Evolutionary conservation across 2,888 invertebrate genomes (phyloP).

Genomic region (Atethmia centrago): DNA sequence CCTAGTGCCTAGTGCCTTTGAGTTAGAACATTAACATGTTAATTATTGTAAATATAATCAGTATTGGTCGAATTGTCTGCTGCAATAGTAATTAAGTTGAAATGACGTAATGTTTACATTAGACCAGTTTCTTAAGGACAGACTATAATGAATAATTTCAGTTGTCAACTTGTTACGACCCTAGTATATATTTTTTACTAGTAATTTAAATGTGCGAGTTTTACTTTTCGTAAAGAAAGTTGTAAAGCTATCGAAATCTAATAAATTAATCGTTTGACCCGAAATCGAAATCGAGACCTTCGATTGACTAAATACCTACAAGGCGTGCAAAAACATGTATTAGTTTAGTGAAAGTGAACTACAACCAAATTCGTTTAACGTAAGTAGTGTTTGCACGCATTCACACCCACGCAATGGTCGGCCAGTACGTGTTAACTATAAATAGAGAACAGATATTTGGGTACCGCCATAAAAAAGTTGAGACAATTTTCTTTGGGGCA

Average conservation of each 20-base stretch:
- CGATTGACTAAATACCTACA: slow-evolving; percentile 56
- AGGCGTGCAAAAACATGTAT: slow-evolving; percentile 60
- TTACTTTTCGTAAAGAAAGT: slow-evolving; percentile 60
- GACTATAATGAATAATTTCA: slow-evolving; percentile 24
- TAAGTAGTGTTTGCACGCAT: slow-evolving; percentile 63
- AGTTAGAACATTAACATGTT: slow-evolving; percentile 41
- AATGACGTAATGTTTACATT: slow-evolving; percentile 54
- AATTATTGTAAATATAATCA: slow-evolving; percentile 61
- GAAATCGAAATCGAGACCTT: slow-evolving; percentile 60
- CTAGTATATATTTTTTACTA: slow-evolving; percentile 7
- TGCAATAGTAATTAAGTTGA: slow-evolving; percentile 47
- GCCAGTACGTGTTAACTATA: slow-evolving; percentile 46
- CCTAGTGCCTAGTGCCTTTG: slow-evolving; percentile 17
- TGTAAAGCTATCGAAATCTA: slow-evolving; percentile 43
- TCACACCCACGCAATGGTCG: slow-evolving; percentile 48
- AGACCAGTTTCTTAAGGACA: slow-evolving; percentile 26
- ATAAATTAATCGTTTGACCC: slow-evolving; percentile 63
- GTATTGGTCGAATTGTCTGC: slow-evolving; percentile 59
- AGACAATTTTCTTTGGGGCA: slow-evolving; percentile 19
- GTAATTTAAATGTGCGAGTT: slow-evolving; percentile 25
- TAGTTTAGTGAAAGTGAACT: slow-evolving; percentile 71
- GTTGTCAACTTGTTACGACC: slow-evolving; percentile 32
- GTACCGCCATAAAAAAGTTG: slow-evolving; percentile 31
- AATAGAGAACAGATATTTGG: slow-evolving; percentile 47
- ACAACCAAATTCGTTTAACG: slow-evolving; percentile 66